Evolutionary conservation across 1,140 invertebrate genomes (phyloP), one percentile per base, ranked within the genome.

Genomic region (Leptinotarsa undecemlineata): DNA sequence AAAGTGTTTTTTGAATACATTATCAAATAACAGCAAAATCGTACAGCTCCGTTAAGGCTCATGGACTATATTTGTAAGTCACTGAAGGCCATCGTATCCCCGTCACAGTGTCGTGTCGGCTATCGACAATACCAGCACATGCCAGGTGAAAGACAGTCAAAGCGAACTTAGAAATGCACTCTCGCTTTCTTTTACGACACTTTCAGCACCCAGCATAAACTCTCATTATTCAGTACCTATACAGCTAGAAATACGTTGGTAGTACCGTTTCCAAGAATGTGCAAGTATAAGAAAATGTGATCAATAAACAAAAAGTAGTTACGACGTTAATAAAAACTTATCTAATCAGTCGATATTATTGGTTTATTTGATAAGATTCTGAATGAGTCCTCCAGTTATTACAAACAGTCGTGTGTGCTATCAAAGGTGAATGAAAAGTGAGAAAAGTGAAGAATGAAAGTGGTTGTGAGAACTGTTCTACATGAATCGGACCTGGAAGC

Each of bases 401-500:
- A 21, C 6, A 3, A 64, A 33, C 63, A 23, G 14, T 23, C 20
- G 63, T 64, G 51, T 19, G n/a, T 26, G 62, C n/a, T 15, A 14
- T 64, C 19, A 26, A 15, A 21, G 62, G 62, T 33, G 20, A 64
- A 33, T 64, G 63, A 26, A 64, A 33, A 61, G 60, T n/a, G 20
- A 61, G 17, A 61, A 64, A 64, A 57, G 3, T 71, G 33, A 62
- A 79, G 77, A 73, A 79, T 81, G 79, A 80, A 79, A 74, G 78
- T 81, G 21, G 67, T 76, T 20, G 78, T 83, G 42, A 71, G 76
- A 57, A 81, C 81, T 6, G 79, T 80, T 48, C 68, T 76, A 17
- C 78, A 79, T 66, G 83, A 84, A 72, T 76, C 80, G 15, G 82
- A 82, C 64, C 76, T 84, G 21, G 77, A 81, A 19, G 79, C 81